Evolutionary conservation across 2,888 invertebrate genomes (phyloP).

Genomic region (Tenthredo mesomela): DNA sequence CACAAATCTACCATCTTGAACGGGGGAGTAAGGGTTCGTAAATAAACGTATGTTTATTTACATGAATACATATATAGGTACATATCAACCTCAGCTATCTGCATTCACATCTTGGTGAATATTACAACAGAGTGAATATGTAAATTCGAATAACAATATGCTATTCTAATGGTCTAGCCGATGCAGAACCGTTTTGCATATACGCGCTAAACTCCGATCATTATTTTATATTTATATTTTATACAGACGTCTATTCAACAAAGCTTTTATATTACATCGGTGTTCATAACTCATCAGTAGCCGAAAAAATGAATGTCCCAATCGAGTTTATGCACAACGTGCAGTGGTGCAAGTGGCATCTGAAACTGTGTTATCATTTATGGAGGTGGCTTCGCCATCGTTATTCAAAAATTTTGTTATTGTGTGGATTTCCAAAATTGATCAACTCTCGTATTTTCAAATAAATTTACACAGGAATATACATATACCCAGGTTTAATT

Average conservation of each 20-base stretch:
- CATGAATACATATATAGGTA: conserved; percentile 23
- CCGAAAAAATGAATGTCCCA: not conserved
- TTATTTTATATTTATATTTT: not conserved
- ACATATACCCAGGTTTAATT: not conserved
- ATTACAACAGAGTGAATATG: not conserved
- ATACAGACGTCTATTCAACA: not conserved
- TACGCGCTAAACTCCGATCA: not conserved
- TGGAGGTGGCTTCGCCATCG: not conserved
- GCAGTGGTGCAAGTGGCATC: not conserved
- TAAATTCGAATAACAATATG: conserved; percentile 29
- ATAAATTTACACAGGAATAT: not conserved
- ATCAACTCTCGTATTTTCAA: not conserved
- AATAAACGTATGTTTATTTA: conserved; percentile 3
- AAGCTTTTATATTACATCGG: not conserved
- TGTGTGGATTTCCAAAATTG: not conserved
- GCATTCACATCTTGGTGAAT: conserved; percentile 9
- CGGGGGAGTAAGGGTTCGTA: not conserved
- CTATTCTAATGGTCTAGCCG: conserved; percentile 25
- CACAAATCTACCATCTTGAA: conserved; percentile 27
- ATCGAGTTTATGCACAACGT: not conserved
- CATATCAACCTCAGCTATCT: not conserved
- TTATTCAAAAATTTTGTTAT: not conserved
- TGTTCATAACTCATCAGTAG: not conserved
- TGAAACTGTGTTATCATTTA: not conserved
- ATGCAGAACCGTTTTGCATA: not conserved